Percentiles rank a stretch among this genome's conserved stretches.
These are phyloP conservation scores for Sebastes hubbsi DNA, from an alignment of 2,797 vertebrate genomes.

Conservation along the genomic window DNA sequence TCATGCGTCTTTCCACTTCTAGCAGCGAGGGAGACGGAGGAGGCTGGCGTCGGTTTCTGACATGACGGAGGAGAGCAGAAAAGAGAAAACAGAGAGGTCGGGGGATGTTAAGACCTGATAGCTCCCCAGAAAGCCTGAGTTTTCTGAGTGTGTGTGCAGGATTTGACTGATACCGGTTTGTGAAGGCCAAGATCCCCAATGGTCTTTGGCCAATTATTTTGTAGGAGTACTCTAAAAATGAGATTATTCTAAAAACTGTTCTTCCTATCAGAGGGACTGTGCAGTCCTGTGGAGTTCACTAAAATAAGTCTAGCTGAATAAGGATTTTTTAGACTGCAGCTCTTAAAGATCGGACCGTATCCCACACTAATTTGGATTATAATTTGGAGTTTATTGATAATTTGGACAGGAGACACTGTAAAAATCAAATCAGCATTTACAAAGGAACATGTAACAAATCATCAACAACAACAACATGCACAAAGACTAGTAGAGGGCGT, in stretches of 20 bases:
- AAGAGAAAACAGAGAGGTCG: not conserved
- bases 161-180: not conserved
- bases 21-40: not conserved
- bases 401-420: not conserved
- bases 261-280: not conserved
- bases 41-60: conserved; percentile 13
- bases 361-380: not conserved
- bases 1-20: conserved; percentile 23
- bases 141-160: conserved; percentile 1
- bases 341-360: not conserved
- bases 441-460: not conserved
- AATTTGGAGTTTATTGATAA: too few relatives aligned
- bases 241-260: not conserved
- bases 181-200: not conserved
- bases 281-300: not conserved
- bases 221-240: not conserved
- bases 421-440: too few relatives aligned
- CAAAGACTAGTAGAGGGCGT: not conserved
- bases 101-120: conserved; percentile 16
- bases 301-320: not conserved
- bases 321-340: not conserved
- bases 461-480: not conserved
- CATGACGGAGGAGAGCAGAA: not conserved
- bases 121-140: conserved; percentile 20
- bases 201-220: not conserved